Conservation (phyloP, 1,140 invertebrate genomes). For the Campodea augens region DNA sequence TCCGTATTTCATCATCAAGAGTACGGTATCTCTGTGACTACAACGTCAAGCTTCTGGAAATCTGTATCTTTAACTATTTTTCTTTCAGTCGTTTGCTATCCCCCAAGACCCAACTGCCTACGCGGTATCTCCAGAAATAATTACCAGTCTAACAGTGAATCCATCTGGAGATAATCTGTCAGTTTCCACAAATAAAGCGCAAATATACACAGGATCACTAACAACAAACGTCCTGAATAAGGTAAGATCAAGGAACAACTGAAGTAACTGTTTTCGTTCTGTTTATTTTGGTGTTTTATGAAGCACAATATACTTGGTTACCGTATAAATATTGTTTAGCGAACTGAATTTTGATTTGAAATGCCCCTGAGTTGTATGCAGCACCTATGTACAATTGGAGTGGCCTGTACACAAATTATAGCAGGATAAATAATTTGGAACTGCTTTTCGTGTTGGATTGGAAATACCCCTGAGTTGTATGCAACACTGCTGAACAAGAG, state of each 20-base stretch:
- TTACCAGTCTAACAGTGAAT: conserved; percentile 34
- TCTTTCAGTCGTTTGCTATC: conserved; percentile 33
- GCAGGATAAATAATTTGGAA: no score
- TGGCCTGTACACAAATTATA: no score
- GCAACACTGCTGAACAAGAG: conserved; percentile 15
- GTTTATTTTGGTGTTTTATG: background rate
- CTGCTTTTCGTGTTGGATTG: no score
- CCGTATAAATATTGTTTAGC: background rate
- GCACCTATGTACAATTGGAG: conserved; percentile 17
- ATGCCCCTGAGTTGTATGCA: background rate
- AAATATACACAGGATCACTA: conserved; percentile 32
- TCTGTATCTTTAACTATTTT: no score
- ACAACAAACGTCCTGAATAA: background rate
- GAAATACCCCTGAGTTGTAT: background rate
- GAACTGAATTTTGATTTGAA: background rate
- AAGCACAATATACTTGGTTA: background rate
- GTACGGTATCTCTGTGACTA: no score
- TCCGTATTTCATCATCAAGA: no score
- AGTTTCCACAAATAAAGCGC: conserved; percentile 38
- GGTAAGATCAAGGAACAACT: background rate
- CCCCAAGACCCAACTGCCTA: conserved; percentile 27
- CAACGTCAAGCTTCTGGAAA: no score
- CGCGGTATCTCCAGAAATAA: conserved; percentile 22
- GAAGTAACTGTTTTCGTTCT: background rate
- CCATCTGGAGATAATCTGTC: conserved; percentile 33